These are phyloP conservation scores for Larimichthys crocea DNA, from an alignment of 2,113 vertebrate genomes.

Conservation along the genomic window DNA sequence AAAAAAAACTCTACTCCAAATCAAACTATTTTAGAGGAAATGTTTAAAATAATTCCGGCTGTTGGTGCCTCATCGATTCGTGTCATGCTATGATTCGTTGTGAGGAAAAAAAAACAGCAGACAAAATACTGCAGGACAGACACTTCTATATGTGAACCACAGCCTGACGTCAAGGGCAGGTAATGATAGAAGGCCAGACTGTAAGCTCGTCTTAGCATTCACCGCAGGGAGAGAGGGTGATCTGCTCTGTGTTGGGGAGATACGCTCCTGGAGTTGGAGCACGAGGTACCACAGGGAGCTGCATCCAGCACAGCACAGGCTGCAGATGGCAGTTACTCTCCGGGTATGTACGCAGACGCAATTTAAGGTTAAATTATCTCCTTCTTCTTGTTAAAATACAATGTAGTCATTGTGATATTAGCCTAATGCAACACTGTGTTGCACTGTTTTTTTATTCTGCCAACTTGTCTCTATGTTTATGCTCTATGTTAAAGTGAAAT, in stretches of 20 bases:
- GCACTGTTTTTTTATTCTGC: not conserved
- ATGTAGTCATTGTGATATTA: not conserved
- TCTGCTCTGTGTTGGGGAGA: slow-evolving; percentile 42
- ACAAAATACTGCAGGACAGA: slow-evolving; percentile 11
- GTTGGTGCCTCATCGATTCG: slow-evolving; percentile 18
- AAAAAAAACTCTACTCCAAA: not conserved
- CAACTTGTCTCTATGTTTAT: not conserved
- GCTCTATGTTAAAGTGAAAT: no score
- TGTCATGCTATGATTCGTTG: slow-evolving; percentile 29
- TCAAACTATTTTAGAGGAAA: slow-evolving; percentile 13
- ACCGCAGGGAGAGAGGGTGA: slow-evolving; percentile 35
- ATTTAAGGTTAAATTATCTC: not conserved
- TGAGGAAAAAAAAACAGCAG: not conserved
- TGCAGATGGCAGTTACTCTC: slow-evolving; percentile 8
- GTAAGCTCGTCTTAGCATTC: slow-evolving; percentile 42
- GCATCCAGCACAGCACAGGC: slow-evolving; percentile 4
- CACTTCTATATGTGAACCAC: slow-evolving; percentile 17
- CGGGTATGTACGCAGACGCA: not conserved
- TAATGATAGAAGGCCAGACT: slow-evolving; percentile 36
- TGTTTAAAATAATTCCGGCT: slow-evolving; percentile 34
- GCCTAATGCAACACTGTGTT: not conserved
- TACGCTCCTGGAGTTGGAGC: slow-evolving; percentile 24
- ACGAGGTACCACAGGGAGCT: slow-evolving; percentile 18
- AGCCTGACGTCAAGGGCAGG: slow-evolving; percentile 41
- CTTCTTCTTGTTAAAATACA: not conserved